Conservation (phyloP, 2,888 invertebrate genomes). For the Archaeoteleia sp. region DNA sequence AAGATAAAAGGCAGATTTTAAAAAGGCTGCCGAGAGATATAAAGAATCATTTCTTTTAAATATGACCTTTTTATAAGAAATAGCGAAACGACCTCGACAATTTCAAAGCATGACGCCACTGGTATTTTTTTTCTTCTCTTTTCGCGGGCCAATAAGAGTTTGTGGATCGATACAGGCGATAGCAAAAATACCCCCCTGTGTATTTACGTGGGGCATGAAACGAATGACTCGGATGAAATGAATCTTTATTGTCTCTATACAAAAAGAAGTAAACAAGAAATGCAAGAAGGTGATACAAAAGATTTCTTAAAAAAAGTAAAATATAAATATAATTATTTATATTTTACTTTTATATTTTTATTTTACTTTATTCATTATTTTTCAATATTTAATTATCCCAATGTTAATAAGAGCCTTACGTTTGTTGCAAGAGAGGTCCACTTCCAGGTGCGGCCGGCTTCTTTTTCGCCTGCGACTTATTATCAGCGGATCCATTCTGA, state of each 20-base stretch:
- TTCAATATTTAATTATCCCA: no score
- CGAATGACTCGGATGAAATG: conserved; percentile 22
- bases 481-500: conserved; percentile 66
- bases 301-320: conserved; percentile 5
- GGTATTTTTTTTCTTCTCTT: background rate
- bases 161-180: conserved; percentile 16
- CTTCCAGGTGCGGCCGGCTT: conserved; percentile 73
- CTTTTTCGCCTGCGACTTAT: conserved; percentile 69
- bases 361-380: no score
- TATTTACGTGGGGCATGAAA: conserved; percentile 17
- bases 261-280: conserved; percentile 9
- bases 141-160: conserved; percentile 16
- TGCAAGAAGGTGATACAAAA: background rate
- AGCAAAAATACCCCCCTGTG: conserved; percentile 15
- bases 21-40: no score
- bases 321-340: background rate
- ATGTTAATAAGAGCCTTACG: conserved; percentile 72
- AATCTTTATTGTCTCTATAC: conserved; percentile 24
- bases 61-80: background rate
- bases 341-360: no score
- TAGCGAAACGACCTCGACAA: background rate
- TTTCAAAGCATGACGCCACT: background rate
- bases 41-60: no score
- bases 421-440: conserved; percentile 77
- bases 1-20: background rate